Conservation (phyloP, 2,888 invertebrate species). For the Harpalus rubripes region DNA sequence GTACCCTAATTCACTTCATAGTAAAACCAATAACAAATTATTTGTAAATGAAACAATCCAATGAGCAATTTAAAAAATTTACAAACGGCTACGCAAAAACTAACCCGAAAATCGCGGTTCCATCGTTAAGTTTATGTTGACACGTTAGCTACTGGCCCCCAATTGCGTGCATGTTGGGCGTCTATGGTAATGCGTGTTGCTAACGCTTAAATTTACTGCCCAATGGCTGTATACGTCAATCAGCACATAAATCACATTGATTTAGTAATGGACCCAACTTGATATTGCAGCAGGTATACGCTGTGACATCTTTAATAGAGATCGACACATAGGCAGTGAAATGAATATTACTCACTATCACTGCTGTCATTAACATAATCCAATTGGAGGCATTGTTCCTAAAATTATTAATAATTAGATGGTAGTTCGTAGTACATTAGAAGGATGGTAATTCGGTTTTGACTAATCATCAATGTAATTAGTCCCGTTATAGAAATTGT, state of each 20-base stretch:
- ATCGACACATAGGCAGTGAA: conserved; percentile 14
- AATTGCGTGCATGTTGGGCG: conserved; percentile 41
- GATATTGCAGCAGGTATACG: conserved; percentile 19
- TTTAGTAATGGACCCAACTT: conserved; percentile 46
- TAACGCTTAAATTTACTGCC: conserved; percentile 53
- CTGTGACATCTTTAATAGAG: conserved; percentile 51
- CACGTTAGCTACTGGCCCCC: neutral
- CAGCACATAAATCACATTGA: conserved; percentile 57
- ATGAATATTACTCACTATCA: conserved; percentile 23
- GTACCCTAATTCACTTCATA: too few relatives aligned
- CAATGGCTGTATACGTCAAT: conserved; percentile 56
- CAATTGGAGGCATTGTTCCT: neutral
- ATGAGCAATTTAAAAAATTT: neutral
- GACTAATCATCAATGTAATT: neutral
- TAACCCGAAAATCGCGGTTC: neutral
- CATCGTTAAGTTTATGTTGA: conserved; percentile 26
- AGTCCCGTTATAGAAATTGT: too few relatives aligned
- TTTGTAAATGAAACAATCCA: neutral
- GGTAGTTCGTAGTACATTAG: neutral
- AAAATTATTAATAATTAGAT: neutral
- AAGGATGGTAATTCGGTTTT: neutral
- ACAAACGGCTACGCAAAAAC: conserved; percentile 1
- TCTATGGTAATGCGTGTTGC: conserved; percentile 45
- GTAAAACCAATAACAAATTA: too few relatives aligned
- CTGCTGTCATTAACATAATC: neutral